Conservation (phyloP, 2,888 invertebrate species). For the Agriotes lineatus region DNA sequence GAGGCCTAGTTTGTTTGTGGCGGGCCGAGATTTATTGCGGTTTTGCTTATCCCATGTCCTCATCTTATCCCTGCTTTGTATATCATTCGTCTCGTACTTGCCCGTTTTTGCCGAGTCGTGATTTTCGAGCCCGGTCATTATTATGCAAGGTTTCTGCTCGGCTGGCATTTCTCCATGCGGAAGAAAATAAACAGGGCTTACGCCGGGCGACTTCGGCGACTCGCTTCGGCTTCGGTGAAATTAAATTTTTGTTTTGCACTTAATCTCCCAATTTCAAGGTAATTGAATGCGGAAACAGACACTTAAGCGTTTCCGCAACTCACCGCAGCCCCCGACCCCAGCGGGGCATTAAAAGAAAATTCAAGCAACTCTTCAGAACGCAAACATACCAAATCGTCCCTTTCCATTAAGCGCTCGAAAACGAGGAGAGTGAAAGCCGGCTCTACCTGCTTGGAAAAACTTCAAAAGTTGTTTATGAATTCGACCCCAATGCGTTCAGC, state of each 20-base stretch:
- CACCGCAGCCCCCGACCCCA: no score
- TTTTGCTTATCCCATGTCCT: slow-evolving; percentile 53
- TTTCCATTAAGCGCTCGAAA: background rate
- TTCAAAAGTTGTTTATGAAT: slow-evolving; percentile 19
- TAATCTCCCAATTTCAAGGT: no score
- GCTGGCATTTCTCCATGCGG: slow-evolving; percentile 2
- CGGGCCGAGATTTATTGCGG: slow-evolving; percentile 54
- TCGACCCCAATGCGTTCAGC: slow-evolving; percentile 8
- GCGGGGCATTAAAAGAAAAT: no score
- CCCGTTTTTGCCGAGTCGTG: slow-evolving; percentile 8
- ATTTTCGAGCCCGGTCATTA: slow-evolving; percentile 12
- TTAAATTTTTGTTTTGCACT: no score
- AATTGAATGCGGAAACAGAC: no score
- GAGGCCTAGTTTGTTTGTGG: slow-evolving; percentile 50
- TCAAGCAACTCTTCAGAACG: background rate
- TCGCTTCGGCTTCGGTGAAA: no score
- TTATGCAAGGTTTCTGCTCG: slow-evolving; percentile 13
- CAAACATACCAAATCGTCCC: slow-evolving; percentile 4
- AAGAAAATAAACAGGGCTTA: slow-evolving; percentile 9
- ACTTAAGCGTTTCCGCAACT: no score
- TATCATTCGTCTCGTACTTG: slow-evolving; percentile 37
- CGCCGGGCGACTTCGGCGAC: no score
- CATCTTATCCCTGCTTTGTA: slow-evolving; percentile 42
- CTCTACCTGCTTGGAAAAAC: slow-evolving; percentile 10
- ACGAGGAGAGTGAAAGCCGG: slow-evolving; percentile 8